Percentiles rank a stretch among this genome's conserved stretches.
phyloP scores from a whole-genome alignment of 1,140 invertebrate genomes.

The Cryptotermes secundus region DNA sequence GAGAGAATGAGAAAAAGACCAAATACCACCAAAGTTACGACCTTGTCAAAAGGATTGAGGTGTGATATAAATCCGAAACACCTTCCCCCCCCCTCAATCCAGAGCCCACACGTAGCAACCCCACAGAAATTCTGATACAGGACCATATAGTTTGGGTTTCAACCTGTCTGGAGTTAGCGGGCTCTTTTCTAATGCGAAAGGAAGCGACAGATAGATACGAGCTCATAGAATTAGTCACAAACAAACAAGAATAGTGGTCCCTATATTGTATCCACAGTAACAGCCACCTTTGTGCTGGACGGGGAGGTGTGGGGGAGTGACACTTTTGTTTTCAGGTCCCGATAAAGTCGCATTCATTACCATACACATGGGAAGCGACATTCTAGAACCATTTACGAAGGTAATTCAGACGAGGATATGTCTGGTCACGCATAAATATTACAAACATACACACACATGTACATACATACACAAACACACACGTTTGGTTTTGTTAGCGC shows the following conservation, averaged over 20 bases:
- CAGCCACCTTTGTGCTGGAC: not conserved
- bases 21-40: conserved; percentile 3
- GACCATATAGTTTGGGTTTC: not conserved
- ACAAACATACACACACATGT: not conserved
- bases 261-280: not conserved
- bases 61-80: not conserved
- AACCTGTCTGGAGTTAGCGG: conserved; percentile 12
- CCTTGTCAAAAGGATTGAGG: not conserved
- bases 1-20: conserved; percentile 14
- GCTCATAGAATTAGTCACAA: conserved; percentile 8
- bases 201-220: not conserved
- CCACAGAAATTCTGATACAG: not conserved
- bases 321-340: not conserved
- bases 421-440: not conserved
- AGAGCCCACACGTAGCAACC: not conserved
- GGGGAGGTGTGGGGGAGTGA: not conserved
- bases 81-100: not conserved
- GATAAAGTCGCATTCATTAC: not conserved
- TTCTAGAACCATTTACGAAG: conserved; percentile 2
- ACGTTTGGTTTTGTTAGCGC: not conserved
- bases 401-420: not conserved
- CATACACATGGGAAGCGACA: conserved; percentile 4
- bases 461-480: not conserved
- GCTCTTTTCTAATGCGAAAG: not conserved
- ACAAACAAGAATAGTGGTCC: conserved; percentile 1